Conservation (phyloP, 1,140 invertebrate species). For the Parasteatoda tepidariorum region DNA sequence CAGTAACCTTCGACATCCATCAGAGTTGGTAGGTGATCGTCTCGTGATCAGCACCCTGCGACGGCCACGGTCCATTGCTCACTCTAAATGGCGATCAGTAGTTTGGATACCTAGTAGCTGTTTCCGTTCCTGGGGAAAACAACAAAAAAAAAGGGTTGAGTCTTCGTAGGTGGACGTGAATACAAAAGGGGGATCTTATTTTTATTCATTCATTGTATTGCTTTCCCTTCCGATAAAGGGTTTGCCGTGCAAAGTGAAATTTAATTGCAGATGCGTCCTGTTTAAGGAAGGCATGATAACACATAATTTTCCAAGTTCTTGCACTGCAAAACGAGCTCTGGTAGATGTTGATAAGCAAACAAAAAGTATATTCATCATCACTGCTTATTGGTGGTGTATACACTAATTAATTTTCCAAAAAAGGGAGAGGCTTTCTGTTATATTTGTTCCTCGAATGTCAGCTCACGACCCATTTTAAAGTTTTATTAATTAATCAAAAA, state of each 20-base stretch:
- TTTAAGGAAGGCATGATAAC: not conserved
- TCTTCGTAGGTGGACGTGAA: not conserved
- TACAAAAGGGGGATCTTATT: constrained; percentile 6
- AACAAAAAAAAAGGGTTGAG: constrained; percentile 44
- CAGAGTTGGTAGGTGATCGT: not conserved
- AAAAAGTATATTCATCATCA: too few species aligned
- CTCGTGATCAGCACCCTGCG: constrained; percentile 34
- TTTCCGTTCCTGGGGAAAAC: constrained; percentile 12
- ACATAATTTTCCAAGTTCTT: too few species aligned
- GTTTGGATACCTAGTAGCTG: constrained; percentile 51
- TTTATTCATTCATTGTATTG: not conserved
- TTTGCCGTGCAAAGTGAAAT: not conserved
- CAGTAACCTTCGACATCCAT: constrained; percentile 55
- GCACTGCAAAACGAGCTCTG: too few species aligned
- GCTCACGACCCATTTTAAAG: too few species aligned
- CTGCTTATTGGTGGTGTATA: too few species aligned
- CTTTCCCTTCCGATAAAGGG: not conserved
- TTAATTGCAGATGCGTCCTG: not conserved
- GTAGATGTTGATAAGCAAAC: too few species aligned
- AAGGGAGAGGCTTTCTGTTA: too few species aligned
- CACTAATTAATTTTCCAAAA: too few species aligned
- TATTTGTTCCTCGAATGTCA: too few species aligned
- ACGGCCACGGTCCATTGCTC: constrained; percentile 53
- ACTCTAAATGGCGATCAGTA: constrained; percentile 43
- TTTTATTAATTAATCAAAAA: too few species aligned